Evolutionary conservation across 1,140 invertebrate genomes (phyloP), one percentile per base, ranked within the genome.

Genomic region (Onthophagus taurus): DNA sequence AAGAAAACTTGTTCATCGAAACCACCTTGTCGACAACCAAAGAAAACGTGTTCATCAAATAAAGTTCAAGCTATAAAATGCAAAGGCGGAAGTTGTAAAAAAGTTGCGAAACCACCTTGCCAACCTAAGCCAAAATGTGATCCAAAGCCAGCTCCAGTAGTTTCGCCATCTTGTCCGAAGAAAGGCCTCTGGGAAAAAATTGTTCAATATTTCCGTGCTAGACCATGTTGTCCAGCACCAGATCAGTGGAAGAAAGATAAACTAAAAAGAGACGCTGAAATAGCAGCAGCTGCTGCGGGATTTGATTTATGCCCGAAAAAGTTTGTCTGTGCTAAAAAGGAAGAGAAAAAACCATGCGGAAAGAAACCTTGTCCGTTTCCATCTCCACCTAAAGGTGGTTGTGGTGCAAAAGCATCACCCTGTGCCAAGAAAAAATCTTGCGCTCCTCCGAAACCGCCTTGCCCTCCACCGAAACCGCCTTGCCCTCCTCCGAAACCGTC

Each of bases 161-260:
- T 19, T 11, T 29, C 42, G 9, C 33, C 19, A n/a, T 14, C 12
- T 17, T 21, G 19, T 26, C 38, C 38, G 19, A 20, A 23, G 17
- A 45, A 29, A 18, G 38, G 44, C n/a, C 9, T 55, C 2, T 59
- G 51, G 52, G 47, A 51, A 20, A 51, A 30, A 44, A 38, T 59
- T 7, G 42, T 54, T 2, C 51, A 58, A 33, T 59, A 52, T 42
- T 59, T 59, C 39, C 56, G 53, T 39, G 55, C 57, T 29, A 47
- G 51, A 45, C 55, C 58, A 11, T 52, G 54, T 17, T 60, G 58
- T 31, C 58, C 58, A 0, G 17, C 45, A 11, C 58, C 55, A 6
- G 55, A 49, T 33, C 54, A 60, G 17, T 58, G 45, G 38, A 58
- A 57, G 16, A 58, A 48, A 11, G 51, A 52, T 17, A 44, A 43